Conservation (phyloP, 2,113 vertebrate genomes). For the Lepidothrix coronata region DNA sequence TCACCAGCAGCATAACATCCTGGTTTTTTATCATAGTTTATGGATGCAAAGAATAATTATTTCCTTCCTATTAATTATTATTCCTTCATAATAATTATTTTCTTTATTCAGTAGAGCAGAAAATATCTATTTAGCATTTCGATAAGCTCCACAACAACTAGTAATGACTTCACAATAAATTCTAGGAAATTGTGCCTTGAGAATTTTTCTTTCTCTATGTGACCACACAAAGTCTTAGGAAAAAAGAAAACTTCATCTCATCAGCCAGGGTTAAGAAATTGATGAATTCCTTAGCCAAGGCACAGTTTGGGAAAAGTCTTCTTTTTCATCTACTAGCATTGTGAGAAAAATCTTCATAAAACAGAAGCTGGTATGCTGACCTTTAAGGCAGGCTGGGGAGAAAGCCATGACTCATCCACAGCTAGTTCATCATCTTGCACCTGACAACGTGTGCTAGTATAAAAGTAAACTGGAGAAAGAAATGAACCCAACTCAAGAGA, state of each 20-base stretch:
- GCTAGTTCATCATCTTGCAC: not conserved
- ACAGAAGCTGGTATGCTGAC: not conserved
- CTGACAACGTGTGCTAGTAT: not conserved
- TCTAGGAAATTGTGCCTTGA: not conserved
- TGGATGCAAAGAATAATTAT: not conserved
- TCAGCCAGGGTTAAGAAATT: not conserved
- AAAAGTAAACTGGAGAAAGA: too few species aligned
- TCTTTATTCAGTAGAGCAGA: not conserved
- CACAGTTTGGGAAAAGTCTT: not conserved
- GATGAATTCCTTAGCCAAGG: not conserved
- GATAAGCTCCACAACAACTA: not conserved
- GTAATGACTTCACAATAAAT: not conserved
- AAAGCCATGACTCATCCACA: not conserved
- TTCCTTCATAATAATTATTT: too few species aligned
- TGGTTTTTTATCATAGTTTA: not conserved
- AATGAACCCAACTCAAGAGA: too few species aligned
- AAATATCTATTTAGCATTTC: not conserved
- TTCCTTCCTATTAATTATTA: not conserved
- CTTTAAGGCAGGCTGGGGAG: not conserved
- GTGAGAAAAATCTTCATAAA: not conserved
- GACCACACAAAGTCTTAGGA: not conserved
- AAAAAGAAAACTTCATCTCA: not conserved
- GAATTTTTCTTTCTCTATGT: not conserved
- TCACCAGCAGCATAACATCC: not conserved
- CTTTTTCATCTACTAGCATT: not conserved